Evolutionary conservation across 2,113 vertebrate species (phyloP).

Genomic region (Peromyscus californicus): DNA sequence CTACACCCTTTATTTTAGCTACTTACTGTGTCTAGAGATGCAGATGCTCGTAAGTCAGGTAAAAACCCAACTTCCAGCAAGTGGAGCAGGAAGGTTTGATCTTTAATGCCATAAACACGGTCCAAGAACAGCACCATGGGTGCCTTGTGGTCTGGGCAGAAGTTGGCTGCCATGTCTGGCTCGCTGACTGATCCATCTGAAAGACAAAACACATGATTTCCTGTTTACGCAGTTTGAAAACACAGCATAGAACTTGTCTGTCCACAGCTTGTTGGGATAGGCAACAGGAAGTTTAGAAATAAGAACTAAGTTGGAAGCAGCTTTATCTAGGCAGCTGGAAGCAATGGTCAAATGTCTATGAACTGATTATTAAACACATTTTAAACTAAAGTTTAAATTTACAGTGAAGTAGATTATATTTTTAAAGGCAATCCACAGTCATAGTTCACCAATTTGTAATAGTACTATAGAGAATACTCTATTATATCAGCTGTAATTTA

Average conservation of each 20-base stretch:
- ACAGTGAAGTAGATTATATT: neutral
- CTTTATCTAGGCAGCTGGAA: neutral
- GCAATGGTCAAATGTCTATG: neutral
- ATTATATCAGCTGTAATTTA: neutral
- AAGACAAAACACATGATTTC: constrained; percentile 69
- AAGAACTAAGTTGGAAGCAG: neutral
- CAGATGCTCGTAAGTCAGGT: constrained; percentile 95
- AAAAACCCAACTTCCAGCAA: constrained; percentile 98
- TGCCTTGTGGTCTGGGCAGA: constrained; percentile 99
- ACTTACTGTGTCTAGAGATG: constrained; percentile 96
- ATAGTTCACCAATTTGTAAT: neutral
- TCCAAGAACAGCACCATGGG: constrained; percentile 99
- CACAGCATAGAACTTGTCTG: neutral
- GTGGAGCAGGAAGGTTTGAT: constrained; percentile 97
- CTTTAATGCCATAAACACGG: constrained; percentile 97
- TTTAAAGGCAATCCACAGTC: neutral
- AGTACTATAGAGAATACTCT: neutral
- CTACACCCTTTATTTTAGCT: neutral
- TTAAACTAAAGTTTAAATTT: constrained; percentile 22
- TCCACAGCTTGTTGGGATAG: neutral
- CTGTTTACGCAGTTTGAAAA: neutral
- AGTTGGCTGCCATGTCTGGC: constrained; percentile 96
- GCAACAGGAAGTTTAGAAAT: neutral
- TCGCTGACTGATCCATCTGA: constrained; percentile 95
- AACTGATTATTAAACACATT: neutral